These are phyloP conservation scores for Miltochrista miniata DNA, from an alignment of 2,888 invertebrate genomes.

Conservation along the genomic window DNA sequence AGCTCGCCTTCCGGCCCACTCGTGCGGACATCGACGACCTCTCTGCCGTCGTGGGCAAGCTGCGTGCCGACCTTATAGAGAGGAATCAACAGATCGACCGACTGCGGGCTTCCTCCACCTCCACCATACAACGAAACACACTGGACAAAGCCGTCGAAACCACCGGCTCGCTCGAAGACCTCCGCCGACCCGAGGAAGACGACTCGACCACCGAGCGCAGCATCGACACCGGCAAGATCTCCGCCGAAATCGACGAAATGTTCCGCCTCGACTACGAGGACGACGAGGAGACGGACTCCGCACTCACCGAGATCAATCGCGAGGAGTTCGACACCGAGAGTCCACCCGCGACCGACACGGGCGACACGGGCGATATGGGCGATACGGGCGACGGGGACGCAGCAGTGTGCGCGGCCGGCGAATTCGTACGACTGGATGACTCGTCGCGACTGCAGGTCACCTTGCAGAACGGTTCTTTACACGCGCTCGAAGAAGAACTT, in stretches of 20 bases:
- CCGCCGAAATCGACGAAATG: constrained; percentile 76
- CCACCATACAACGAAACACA: constrained; percentile 30
- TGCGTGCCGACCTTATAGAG: constrained; percentile 57
- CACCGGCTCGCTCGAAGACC: constrained; percentile 47
- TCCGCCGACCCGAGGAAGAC: constrained; percentile 26
- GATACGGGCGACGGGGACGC: constrained; percentile 6
- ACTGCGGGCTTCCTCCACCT: constrained; percentile 35
- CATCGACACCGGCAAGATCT: constrained; percentile 64
- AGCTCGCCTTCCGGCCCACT: constrained; percentile 84
- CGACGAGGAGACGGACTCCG: constrained; percentile 72
- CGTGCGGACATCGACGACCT: constrained; percentile 83
- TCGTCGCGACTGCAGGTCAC: constrained; percentile 57
- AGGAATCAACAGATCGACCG: constrained; percentile 46
- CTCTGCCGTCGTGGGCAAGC: constrained; percentile 63
- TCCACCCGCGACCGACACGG: constrained; percentile 11
- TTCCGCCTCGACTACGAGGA: constrained; percentile 75
- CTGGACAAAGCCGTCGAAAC: constrained; percentile 43
- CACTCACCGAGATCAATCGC: constrained; percentile 61
- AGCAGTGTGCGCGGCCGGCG: constrained; percentile 22
- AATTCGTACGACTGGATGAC: constrained; percentile 61
- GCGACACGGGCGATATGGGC: constrained; percentile 6
- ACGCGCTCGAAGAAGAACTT: constrained; percentile 88
- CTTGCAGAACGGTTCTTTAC: constrained; percentile 80
- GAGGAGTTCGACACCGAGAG: constrained; percentile 33
- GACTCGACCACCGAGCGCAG: constrained; percentile 30